Evolutionary conservation across 35 echinoderm and acorn worm genomes (phyloP), one percentile per base, ranked within the genome.

Genomic region (Heliocidaris erythrogramma): DNA sequence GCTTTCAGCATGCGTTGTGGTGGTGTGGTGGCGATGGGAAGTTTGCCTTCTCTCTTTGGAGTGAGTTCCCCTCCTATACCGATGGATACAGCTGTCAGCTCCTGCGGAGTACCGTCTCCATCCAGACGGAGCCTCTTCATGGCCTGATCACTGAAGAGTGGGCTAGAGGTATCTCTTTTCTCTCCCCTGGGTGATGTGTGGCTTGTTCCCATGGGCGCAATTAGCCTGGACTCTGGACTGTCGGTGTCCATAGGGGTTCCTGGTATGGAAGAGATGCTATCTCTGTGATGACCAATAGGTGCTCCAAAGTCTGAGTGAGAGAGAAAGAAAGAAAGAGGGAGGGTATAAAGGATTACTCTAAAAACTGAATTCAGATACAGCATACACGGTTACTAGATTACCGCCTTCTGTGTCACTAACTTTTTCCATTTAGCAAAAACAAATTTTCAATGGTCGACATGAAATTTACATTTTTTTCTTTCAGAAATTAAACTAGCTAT

Each of bases 1-100:
- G 29, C 14, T 60, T 47, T 85, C 29, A 95, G 94, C 53, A 47
- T 50, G 35, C 90, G 95, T 12, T 94, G 93, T 48, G 98, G 98
- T 49, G 98, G 98, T 6, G 98, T 99, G 85, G 95, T 96, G 13
- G 98, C 98, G 32, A 97, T 96, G 9, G 97, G 98, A 47, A 99
- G 93, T 53, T 96, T 97, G 7, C 98, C 98, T 59, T 97, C 95
- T 48, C 98, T 86, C 92, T 97, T 96, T 9, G 95, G 96, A 30
- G 96, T 96, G n/a, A 96, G 88, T 60, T 95, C 95, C 6, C 95
- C 96, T 52, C 96, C 95, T 21, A 96, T 86, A 49, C 92, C 92
- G 84, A 99, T 99, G 24, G 94, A 86, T 7, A 97, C 92, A 13
- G 95, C 89, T 14, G 90, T 95, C 49, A 97, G 89, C 48, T 99